Base-by-base conservation (phyloP, 2,888 invertebrate genomes). In the Eupithecia abbreviata region DNA sequence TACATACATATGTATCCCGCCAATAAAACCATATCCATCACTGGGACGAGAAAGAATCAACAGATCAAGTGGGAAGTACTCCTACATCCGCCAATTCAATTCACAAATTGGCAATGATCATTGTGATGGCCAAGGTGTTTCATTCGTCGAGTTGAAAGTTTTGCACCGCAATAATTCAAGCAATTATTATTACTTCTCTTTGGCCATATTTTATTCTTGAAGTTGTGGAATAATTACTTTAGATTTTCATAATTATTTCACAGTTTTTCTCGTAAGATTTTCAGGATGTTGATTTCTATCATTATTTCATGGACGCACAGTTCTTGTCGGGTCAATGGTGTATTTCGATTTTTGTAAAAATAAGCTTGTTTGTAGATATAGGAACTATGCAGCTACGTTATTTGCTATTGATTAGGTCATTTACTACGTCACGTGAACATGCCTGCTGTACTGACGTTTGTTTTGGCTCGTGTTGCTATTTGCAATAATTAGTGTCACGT, bases 381-480 rank as follows among this genome's bases (percentile, higher is more conserved):
- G 13, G 41, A 65, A 15, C 12, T 30, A 3, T 18, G 18, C 42
- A 12, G 42, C 12, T 42, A 30, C 42, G 13, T 67, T 43, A 13
- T 18, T 58, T 58, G 55, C 18, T 18, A n/a, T 58, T 58, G n/a
- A 18, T 58, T 58, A 58, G 9, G 62, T 62, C 30, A 43, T 68
- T 43, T 10, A 4, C 41, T 15, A 45, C 67, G 67, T 74, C 67
- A 62, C 69, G 67, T 73, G 45, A 68, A 68, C 67, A n/a, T 67
- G 67, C 55, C 69, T 30, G 45, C 55, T 67, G 47, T 67, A 66
- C 62, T 75, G 72, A 73, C 73, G 71, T 9, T 41, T 69, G 5
- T 72, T 43, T 77, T 75, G 77, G 71, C 72, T 58, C 58, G 42
- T 43, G 67, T 45, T 43, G 67, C 67, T 42, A 9, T 41, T 13